Conservation (phyloP, 2,888 invertebrate genomes). For the Tipula helvola region DNA sequence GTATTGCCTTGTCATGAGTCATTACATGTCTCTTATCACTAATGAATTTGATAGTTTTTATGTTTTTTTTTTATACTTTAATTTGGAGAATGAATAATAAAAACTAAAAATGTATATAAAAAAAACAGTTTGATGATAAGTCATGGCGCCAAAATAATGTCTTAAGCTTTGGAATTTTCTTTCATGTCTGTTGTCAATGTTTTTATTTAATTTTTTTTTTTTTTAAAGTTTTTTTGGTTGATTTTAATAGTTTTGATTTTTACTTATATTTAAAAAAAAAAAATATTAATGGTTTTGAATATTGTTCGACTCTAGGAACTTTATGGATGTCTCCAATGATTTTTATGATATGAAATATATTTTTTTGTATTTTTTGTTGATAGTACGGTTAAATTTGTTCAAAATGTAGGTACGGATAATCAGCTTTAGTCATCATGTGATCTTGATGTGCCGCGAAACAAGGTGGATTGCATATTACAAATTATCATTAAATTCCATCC, state of each 20-base stretch:
- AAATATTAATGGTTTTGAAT: neutral
- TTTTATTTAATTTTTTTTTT: neutral
- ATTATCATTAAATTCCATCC: neutral
- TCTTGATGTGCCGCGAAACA: neutral
- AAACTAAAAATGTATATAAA: neutral
- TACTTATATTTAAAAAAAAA: neutral
- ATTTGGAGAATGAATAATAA: neutral
- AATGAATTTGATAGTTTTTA: neutral
- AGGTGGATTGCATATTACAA: neutral
- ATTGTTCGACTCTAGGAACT: neutral
- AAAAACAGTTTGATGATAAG: neutral
- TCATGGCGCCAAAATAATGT: neutral
- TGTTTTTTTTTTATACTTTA: neutral
- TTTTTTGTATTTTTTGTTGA: neutral
- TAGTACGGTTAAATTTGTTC: neutral
- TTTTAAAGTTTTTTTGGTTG: neutral
- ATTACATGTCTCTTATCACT: slow-evolving; percentile 4
- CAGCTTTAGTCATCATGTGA: neutral
- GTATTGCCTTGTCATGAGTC: slow-evolving; percentile 4
- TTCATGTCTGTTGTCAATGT: neutral
- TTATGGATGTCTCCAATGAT: neutral
- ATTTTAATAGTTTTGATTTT: neutral
- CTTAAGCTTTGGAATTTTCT: slow-evolving; percentile 4
- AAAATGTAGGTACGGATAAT: neutral
- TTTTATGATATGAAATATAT: neutral